phyloP scores from a whole-genome alignment of 1,140 invertebrate species.

The Arion vulgaris region DNA sequence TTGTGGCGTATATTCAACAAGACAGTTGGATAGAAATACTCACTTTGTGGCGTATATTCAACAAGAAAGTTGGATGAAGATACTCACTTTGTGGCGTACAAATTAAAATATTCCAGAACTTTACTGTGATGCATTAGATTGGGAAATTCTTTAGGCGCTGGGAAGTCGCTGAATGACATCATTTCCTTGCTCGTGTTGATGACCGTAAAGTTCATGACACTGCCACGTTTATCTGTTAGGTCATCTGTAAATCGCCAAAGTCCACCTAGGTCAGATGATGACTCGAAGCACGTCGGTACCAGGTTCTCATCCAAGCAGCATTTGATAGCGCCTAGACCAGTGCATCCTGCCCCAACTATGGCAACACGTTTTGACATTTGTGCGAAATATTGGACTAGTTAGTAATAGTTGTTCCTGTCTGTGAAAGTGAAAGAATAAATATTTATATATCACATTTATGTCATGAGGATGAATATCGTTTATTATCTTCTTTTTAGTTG shows the following conservation, averaged over 20 bases:
- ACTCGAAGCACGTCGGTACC: conserved; percentile 71
- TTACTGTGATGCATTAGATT: conserved; percentile 74
- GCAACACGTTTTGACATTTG: conserved; percentile 27
- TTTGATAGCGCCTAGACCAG: conserved; percentile 27
- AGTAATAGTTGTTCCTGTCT: too few relatives aligned
- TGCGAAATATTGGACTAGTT: too few relatives aligned
- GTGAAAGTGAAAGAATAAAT: too few relatives aligned
- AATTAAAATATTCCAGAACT: conserved; percentile 71
- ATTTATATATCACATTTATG: too few relatives aligned
- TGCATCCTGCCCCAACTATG: conserved; percentile 23
- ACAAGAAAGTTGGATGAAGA: too few relatives aligned
- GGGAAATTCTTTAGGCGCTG: conserved; percentile 72
- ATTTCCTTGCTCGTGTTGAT: conserved; percentile 76
- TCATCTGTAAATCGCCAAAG: conserved; percentile 64
- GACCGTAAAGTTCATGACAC: conserved; percentile 61
- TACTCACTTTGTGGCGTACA: conserved; percentile 70
- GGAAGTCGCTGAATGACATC: conserved; percentile 75
- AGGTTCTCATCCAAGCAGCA: conserved; percentile 70
- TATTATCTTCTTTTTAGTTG: too few relatives aligned
- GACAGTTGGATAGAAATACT: too few relatives aligned
- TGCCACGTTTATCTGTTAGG: conserved; percentile 54
- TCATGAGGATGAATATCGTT: too few relatives aligned
- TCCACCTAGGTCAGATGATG: conserved; percentile 60
- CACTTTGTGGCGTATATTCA: too few relatives aligned
- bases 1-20: too few relatives aligned